A percentile compares a stretch with the other conserved stretches of the same genome.
Evolutionary conservation across 2,113 vertebrate genomes (phyloP).

Genomic region (cattle (Bos taurus)): DNA sequence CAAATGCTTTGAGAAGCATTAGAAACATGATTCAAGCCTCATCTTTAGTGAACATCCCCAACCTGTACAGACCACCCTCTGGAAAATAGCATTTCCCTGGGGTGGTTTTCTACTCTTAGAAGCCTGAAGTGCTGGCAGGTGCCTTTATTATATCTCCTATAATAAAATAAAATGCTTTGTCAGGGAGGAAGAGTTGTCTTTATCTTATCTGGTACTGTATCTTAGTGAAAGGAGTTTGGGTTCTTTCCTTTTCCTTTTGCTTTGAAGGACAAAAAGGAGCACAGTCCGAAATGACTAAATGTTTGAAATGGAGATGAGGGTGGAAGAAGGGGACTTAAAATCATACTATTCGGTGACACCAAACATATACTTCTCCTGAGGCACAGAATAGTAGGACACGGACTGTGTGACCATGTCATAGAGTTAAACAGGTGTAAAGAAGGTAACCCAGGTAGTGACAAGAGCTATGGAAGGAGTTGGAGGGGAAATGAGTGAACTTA

Average conservation of each 20-base stretch:
- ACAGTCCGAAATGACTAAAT: not conserved
- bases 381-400: too few relatives aligned
- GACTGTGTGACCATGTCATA: not conserved
- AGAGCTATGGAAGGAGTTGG: not conserved
- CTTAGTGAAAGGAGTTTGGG: not conserved
- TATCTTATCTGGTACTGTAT: too few relatives aligned
- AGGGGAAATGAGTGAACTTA: not conserved
- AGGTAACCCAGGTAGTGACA: not conserved
- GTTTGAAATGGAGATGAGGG: not conserved
- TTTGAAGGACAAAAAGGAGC: not conserved
- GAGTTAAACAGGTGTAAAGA: not conserved
- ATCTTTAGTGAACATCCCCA: not conserved
- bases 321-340: rapidly evolving
- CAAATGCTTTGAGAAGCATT: not conserved
- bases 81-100: not conserved
- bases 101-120: not conserved
- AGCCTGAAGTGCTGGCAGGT: not conserved
- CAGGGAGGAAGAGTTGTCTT: not conserved
- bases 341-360: too few relatives aligned
- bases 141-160: not conserved
- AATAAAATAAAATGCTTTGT: not conserved
- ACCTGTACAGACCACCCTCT: not conserved
- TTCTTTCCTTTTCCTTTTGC: not conserved
- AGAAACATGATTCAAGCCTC: not conserved
- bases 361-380: not conserved